phyloP scores from a whole-genome alignment of 1,140 invertebrate genomes.

The Scaptodrosophila lebanonensis region DNA sequence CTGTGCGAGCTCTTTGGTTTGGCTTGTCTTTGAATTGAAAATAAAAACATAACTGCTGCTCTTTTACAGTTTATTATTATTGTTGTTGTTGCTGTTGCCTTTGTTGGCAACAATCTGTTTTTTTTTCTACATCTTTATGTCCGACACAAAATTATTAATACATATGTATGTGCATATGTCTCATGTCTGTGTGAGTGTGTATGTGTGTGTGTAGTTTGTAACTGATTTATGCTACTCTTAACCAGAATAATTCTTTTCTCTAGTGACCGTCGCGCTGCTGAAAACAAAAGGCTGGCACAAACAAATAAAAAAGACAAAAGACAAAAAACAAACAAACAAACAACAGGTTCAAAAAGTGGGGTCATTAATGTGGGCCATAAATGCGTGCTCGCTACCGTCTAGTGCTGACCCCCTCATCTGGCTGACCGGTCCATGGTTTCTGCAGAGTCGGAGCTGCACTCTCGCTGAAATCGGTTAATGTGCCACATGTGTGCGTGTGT shows the following conservation, averaged over 20 bases:
- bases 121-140: conserved; percentile 1
- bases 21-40: conserved; percentile 32
- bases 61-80: conserved; percentile 38
- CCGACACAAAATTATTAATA: conserved; percentile 39
- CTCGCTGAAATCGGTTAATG: too few relatives aligned
- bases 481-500: too few relatives aligned
- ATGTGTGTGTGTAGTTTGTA: conserved; percentile 11
- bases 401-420: too few relatives aligned
- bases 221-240: conserved; percentile 36
- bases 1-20: too few relatives aligned
- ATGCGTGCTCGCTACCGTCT: too few relatives aligned
- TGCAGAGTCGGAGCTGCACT: too few relatives aligned
- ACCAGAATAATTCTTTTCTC: conserved; percentile 43
- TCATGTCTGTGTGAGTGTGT: conserved; percentile 15
- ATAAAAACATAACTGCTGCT: conserved; percentile 48
- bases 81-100: conserved; percentile 30
- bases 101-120: conserved; percentile 32
- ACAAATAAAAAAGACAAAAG: too few relatives aligned
- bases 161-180: neutral
- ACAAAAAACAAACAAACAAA: conserved; percentile 1
- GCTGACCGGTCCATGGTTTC: too few relatives aligned
- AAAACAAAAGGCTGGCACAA: too few relatives aligned
- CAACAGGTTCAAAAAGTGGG: too few relatives aligned
- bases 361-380: too few relatives aligned
- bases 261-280: too few relatives aligned